phyloP scores from a whole-genome alignment of 2,113 vertebrate species.

The Dicrurus megarhynchus region DNA sequence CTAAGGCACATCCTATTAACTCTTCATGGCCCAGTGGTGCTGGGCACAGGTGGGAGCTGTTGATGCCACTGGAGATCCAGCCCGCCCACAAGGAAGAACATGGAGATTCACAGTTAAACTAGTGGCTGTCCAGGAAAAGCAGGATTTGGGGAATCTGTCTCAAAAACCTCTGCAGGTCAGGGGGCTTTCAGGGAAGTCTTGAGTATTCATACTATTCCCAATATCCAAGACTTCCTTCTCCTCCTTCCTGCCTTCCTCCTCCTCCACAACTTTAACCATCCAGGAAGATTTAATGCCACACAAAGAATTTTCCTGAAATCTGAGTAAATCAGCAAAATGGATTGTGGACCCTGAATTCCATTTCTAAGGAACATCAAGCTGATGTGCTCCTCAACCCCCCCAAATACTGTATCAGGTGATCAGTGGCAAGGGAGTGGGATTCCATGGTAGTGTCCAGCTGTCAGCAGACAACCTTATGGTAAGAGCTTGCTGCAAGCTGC shows the following conservation, averaged over 20 bases:
- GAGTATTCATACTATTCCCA: not conserved
- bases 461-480: not conserved
- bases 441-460: not conserved
- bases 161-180: not conserved
- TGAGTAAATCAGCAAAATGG: not conserved
- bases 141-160: not conserved
- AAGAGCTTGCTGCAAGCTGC: not conserved
- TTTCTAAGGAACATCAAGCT: not conserved
- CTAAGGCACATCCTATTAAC: not conserved
- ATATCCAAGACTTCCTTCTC: not conserved
- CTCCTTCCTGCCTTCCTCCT: not conserved
- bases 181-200: not conserved
- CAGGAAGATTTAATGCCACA: not conserved
- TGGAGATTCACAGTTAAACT: not conserved
- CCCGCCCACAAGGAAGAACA: accelerated
- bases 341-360: not conserved
- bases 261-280: not conserved
- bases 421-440: not conserved
- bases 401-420: not conserved
- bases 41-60: not conserved
- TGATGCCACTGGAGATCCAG: not conserved
- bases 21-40: not conserved
- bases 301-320: not conserved
- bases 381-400: not conserved
- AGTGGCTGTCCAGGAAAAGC: not conserved